Evolutionary conservation across 2,888 invertebrate species (phyloP).

Genomic region (Sinopyrophorus schimmeli): DNA sequence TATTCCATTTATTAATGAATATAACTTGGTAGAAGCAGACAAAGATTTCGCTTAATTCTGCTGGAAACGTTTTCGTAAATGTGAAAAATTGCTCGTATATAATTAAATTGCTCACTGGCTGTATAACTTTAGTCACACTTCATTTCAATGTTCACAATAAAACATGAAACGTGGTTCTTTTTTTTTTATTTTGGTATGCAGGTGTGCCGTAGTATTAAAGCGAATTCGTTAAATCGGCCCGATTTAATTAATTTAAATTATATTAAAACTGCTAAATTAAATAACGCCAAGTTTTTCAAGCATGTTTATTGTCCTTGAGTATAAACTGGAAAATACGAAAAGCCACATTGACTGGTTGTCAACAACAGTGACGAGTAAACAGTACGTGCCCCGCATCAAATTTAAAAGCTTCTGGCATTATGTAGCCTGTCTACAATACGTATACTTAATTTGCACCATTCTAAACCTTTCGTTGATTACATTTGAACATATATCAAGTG

Average conservation of each 20-base stretch:
- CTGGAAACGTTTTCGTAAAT: conserved; percentile 14
- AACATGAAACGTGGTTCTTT: neutral
- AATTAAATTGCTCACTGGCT: conserved; percentile 20
- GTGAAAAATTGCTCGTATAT: conserved; percentile 23
- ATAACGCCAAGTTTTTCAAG: conserved; percentile 10
- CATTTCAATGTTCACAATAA: conserved; percentile 18
- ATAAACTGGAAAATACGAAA: conserved; percentile 22
- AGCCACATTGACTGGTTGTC: conserved; percentile 23
- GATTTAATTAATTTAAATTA: neutral
- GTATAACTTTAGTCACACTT: conserved; percentile 15
- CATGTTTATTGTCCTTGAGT: conserved; percentile 5
- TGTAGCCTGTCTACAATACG: conserved; percentile 18
- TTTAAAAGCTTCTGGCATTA: conserved; percentile 18
- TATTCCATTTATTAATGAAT: conserved; percentile 24
- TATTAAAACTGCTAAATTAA: conserved; percentile 1
- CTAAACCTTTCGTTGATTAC: conserved; percentile 1
- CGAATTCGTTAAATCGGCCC: neutral
- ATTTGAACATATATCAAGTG: too few relatives aligned
- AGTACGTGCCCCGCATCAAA: conserved; percentile 25
- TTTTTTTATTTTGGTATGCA: neutral
- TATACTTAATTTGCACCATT: conserved; percentile 20
- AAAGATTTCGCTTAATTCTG: conserved; percentile 21
- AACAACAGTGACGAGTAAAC: conserved; percentile 25
- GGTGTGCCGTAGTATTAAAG: neutral
- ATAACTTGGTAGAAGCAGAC: conserved; percentile 17